Conservation (phyloP, 2,797 vertebrate genomes). For the Champsocephalus gunnari region DNA sequence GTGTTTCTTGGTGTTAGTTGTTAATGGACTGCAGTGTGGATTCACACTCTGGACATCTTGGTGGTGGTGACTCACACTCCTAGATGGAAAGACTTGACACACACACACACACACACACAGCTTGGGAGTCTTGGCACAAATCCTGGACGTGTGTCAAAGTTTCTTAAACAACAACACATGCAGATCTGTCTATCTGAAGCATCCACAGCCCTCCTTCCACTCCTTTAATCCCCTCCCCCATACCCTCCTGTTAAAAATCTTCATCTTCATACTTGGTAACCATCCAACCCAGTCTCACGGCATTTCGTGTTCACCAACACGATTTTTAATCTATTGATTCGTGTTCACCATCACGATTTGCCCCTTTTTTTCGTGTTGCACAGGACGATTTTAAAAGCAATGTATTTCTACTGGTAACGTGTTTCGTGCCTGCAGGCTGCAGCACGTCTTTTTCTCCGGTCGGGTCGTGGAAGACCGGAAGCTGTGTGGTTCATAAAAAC, state of each 20-base stretch:
- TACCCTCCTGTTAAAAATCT: not conserved
- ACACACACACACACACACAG: slow-evolving; percentile 1
- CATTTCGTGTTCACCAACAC: too few species aligned
- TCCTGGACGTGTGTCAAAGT: slow-evolving; percentile 32
- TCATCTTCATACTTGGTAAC: not conserved
- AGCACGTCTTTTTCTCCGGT: too few species aligned
- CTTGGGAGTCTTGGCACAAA: slow-evolving; percentile 18
- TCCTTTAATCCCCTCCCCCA: slow-evolving; percentile 8
- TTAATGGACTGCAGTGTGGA: slow-evolving; percentile 39
- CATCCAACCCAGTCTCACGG: too few species aligned
- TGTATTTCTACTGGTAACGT: too few species aligned
- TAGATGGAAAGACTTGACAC: slow-evolving; percentile 26
- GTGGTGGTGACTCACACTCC: slow-evolving; percentile 47
- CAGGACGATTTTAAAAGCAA: too few species aligned
- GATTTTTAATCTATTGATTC: too few species aligned
- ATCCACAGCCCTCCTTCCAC: not conserved
- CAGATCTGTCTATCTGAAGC: not conserved
- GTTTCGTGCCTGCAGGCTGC: too few species aligned
- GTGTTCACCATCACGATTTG: too few species aligned
- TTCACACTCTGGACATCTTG: slow-evolving; percentile 47
- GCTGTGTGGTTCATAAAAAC: too few species aligned
- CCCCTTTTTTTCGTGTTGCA: too few species aligned
- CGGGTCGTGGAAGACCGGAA: too few species aligned
- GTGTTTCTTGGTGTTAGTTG: slow-evolving; percentile 34
- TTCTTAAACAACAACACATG: slow-evolving; percentile 41